These are phyloP conservation scores for Sander vitreus DNA, from an alignment of 2,113 vertebrate genomes.

Conservation along the genomic window DNA sequence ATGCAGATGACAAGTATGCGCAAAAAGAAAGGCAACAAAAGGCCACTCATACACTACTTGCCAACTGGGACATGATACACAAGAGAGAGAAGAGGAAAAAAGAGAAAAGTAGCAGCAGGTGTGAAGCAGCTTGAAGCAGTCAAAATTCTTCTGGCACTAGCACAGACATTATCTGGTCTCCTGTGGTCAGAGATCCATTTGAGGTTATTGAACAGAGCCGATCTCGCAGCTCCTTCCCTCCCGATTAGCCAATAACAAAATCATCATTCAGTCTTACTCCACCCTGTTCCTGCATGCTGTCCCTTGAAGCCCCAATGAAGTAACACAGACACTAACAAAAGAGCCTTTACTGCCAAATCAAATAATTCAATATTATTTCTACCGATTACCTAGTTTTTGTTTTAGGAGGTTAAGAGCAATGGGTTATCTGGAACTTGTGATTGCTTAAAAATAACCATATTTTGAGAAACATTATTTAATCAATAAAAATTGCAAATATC, in stretches of 20 bases:
- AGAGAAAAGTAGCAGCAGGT: constrained; percentile 67
- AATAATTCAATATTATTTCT: constrained; percentile 59
- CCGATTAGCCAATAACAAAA: constrained; percentile 45
- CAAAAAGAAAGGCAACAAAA: constrained; percentile 19
- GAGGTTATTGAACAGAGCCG: constrained; percentile 58
- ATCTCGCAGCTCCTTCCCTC: constrained; percentile 54
- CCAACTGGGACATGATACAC: constrained; percentile 24
- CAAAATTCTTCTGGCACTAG: constrained; percentile 50
- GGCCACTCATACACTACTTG: constrained; percentile 1
- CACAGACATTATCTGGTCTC: constrained; percentile 63
- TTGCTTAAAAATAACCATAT: neutral
- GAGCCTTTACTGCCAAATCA: constrained; percentile 55
- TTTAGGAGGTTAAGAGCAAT: constrained; percentile 5
- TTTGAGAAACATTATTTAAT: neutral
- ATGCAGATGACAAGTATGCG: constrained; percentile 25
- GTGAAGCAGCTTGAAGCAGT: constrained; percentile 71
- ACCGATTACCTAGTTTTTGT: constrained; percentile 2
- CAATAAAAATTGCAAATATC: neutral
- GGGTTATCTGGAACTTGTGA: constrained; percentile 19
- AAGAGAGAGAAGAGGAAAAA: constrained; percentile 10
- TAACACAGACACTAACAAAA: constrained; percentile 40
- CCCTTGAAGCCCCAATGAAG: constrained; percentile 56
- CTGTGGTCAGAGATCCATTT: constrained; percentile 53
- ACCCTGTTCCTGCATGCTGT: constrained; percentile 54
- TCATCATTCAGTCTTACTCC: constrained; percentile 58